Evolutionary conservation across 1,140 invertebrate genomes (phyloP).

Genomic region (Cardiocondyla obscurior): DNA sequence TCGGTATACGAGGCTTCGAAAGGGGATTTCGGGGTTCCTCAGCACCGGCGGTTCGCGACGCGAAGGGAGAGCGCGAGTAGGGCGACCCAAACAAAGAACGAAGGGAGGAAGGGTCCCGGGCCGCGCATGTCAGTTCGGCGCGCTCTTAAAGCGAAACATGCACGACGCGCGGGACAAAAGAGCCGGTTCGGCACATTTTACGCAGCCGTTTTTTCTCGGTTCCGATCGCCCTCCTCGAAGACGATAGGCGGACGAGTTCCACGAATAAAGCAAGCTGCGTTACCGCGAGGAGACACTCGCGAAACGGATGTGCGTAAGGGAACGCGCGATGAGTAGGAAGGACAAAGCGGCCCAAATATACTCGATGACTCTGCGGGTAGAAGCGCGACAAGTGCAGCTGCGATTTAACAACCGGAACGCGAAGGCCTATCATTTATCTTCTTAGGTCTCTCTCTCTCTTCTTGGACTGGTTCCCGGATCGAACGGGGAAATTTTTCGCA

Average conservation of each 20-base stretch:
- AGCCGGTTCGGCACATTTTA: neutral
- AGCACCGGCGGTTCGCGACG: conserved; percentile 36
- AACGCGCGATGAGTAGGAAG: neutral
- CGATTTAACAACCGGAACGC: neutral
- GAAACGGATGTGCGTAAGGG: neutral
- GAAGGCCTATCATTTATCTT: no score
- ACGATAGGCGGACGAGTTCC: no score
- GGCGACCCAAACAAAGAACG: conserved; percentile 74
- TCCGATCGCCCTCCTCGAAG: neutral
- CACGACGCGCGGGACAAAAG: conserved; percentile 62
- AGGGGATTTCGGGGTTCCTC: neutral
- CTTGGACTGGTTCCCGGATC: no score
- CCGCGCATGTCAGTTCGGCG: conserved; percentile 66
- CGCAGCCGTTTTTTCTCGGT: neutral
- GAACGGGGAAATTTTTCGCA: neutral
- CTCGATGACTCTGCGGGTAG: neutral
- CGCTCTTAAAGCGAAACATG: conserved; percentile 72
- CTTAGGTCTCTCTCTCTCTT: no score
- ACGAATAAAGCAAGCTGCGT: neutral
- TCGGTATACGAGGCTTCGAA: conserved; percentile 57
- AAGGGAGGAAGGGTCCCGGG: conserved; percentile 52
- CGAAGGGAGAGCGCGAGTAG: conserved; percentile 61
- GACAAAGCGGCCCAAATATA: conserved; percentile 5
- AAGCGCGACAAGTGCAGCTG: neutral
- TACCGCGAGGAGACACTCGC: no score